phyloP scores from a whole-genome alignment of 2,113 vertebrate genomes.

The Sinocyclocheilus maitianheensis region DNA sequence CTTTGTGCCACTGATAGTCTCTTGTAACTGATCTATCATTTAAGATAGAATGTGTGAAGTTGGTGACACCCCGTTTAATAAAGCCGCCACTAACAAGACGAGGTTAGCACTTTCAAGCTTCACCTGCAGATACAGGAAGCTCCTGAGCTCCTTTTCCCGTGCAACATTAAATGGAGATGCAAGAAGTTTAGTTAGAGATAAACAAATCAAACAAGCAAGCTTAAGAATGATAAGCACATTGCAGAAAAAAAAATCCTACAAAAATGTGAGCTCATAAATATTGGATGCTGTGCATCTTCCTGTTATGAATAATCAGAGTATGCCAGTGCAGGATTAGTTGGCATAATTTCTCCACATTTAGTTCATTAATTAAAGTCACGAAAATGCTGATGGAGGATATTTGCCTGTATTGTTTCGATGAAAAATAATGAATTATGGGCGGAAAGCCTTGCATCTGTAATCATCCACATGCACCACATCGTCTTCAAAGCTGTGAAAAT shows the following conservation, averaged over 20 bases:
- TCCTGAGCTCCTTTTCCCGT: conserved; percentile 11
- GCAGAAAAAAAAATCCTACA: not conserved
- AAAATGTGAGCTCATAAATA: conserved; percentile 54
- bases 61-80: conserved; percentile 36
- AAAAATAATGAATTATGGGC: conserved; percentile 40
- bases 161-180: conserved; percentile 28
- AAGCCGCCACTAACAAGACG: conserved; percentile 8
- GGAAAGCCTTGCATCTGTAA: conserved; percentile 3
- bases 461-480: conserved; percentile 2
- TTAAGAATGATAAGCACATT: not conserved
- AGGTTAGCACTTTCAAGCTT: conserved; percentile 47
- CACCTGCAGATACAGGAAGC: conserved; percentile 34
- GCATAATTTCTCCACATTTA: conserved; percentile 61
- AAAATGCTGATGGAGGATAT: conserved; percentile 49
- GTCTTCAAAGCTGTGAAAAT: conserved; percentile 58
- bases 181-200: not conserved
- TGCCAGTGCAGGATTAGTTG: conserved; percentile 41
- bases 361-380: conserved; percentile 62
- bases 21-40: conserved; percentile 45
- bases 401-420: conserved; percentile 53
- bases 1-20: conserved; percentile 25
- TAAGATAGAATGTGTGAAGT: conserved; percentile 11
- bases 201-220: not conserved
- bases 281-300: conserved; percentile 58
- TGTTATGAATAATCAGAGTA: conserved; percentile 58